Base-by-base conservation (phyloP, 2,888 invertebrate genomes). In the Oscheius sp. region DNA sequence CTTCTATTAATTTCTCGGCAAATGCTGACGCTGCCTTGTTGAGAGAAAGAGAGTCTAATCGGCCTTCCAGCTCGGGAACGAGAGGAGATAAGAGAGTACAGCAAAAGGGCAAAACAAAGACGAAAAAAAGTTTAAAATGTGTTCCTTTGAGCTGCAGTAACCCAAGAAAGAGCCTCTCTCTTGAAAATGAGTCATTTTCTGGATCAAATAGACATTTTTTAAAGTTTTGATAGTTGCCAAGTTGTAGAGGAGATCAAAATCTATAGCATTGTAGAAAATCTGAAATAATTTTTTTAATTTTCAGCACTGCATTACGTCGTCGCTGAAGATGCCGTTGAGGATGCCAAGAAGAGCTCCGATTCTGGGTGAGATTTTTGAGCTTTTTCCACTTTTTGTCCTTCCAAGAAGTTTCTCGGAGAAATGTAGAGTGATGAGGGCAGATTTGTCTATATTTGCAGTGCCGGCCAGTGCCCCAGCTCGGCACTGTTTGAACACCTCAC, bases 401-500 rank as follows among this genome's bases (percentile, higher is more conserved):
- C n/a, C n/a, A 33, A 31, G n/a, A 23, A 55, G 17, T 33, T 10
- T 33, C 33, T n/a, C n/a, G 34, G 23, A 34, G 17, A 6, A 55
- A 10, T 12, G 29, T 53, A 23, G 25, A n/a, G 25, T 12, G 12
- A 23, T 27, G 17, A 15, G 34, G 6, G 15, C 17, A n/a, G n/a
- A 34, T 37, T 34, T 34, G 25, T 37, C 6, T 8, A 31, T 61
- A 25, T 61, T 61, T 61, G 61, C 61, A 10, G 61, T 61, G 45
- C 61, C 61, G 61, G 45, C 61, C 61, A 23, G 61, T 61, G 31
- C 61, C n/a, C 8, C 29, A 29, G 61, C 61, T 29, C 29, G 42
- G 61, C 55, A 55, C 29, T 61, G 42, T 61, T 61, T 61, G 61
- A 61, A 45, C 61, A 42, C 61, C 31, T 29, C 15, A 61, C 25